Evolutionary conservation across 2,113 vertebrate genomes (phyloP), one percentile per base, ranked within the genome.

Genomic region (Otis tarda): DNA sequence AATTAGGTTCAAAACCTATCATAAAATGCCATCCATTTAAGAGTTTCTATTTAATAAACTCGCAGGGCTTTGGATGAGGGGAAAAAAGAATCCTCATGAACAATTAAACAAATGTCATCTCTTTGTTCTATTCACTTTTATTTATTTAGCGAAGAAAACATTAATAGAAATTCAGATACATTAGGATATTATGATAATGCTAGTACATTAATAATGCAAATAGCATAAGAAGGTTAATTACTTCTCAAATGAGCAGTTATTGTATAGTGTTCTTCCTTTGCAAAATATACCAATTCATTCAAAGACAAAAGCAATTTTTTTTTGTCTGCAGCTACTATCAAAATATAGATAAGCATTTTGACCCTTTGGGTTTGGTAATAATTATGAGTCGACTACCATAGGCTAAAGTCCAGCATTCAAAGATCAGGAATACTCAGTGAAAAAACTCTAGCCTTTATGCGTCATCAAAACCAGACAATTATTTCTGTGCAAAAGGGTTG

Each of bases 151-250:
- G 30, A 91, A 94, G 93, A 95, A 97, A 97, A 96, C 91, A 93
- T 96, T 96, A 97, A 95, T 96, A 97, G 93, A 95, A 97, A 95
- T 93, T 86, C 80, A 97, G 93, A 86, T 94, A 93, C 93, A 93
- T 97, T 97, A 95, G 76, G 83, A 95, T 74, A 94, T 85, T 93
- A 92, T 96, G 90, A 96, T 97, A 97, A 97, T 94, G 84, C 75
- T 83, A 83, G 92, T 95, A 94, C 93, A 97, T 97, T 97, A 98
- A 97, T 97, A 97, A 97, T 97, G 89, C 88, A 98, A 96, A 97
- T 96, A 94, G 83, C 87, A 87, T 87, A 95, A 84, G 83, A 92
- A 97, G 97, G 97, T 98, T 98, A 98, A 98, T 98, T 97, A 97
- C 85, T 93, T 97, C 83, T 93, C 88, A 97, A 97, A 93, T 89